Base-by-base conservation (phyloP, 2,888 invertebrate genomes). In the Panorpa germanica region DNA sequence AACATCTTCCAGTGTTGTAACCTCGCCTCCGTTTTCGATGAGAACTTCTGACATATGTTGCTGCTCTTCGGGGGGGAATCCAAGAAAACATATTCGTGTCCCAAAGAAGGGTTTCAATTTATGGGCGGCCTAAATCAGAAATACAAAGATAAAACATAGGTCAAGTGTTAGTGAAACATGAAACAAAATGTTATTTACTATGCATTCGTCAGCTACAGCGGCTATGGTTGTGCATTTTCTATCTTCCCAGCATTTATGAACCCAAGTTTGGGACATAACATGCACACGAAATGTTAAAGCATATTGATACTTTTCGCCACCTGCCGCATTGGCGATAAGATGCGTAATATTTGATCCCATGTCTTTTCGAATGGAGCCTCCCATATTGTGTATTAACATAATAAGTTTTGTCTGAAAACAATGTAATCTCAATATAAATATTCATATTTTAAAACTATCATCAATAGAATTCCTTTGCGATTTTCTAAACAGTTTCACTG, bases 361-460 rank as follows among this genome's bases (percentile, higher is more conserved):
- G 48, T 93, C 88, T 57, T 81, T 83, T 39, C 90, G 70, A 46
- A 93, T 82, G 44, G 86, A 86, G 28, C 93, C 95, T 42, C 91
- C 91, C 93, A 95, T 93, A 52, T 80, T 78, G 61, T 93, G 93
- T 43, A 93, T 81, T 52, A 88, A 62, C 43, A 77, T 77, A 43
- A 88, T 81, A 52, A 91, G 63, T 52, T 70, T 71, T 45, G 75
- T 76, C 90, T 90, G 57, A 11, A 53, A 57, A 38, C 31, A 39
- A 38, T 38, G 32, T 31, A 20, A 23, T 35, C 35, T 38, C 19
- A 33, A 21, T 19, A 29, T 7, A 28, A 34, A 32, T 31, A 6
- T 12, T 16, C 25, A 9, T 20, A 29, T 11, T 25, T 9, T 22
- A 13, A 5, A 19, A 23, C 14, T 11, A 14, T 15, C 20, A 19